Evolutionary conservation across 2,113 vertebrate genomes (phyloP), one percentile per base, ranked within the genome.

Genomic region (Aythya baeri): DNA sequence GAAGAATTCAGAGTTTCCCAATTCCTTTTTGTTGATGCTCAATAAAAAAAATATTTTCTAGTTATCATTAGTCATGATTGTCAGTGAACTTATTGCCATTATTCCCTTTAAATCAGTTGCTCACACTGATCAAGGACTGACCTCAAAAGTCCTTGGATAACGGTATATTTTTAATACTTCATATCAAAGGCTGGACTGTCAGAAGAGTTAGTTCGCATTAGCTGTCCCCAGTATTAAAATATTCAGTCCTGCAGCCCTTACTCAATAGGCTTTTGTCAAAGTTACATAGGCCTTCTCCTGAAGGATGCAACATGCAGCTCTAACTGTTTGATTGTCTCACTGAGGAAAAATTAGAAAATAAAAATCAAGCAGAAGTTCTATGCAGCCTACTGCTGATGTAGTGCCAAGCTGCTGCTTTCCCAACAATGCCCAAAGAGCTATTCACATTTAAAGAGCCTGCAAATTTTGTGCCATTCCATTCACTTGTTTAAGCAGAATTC

Each of bases 221-320:
- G 65, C 5, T 44, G 17, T 50, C 9, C 1, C 13, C 0, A 0
- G 18, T 52, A 81, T 9, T 52, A 49, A 68, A 36, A 31, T 31
- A 43, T 50, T 89, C 75, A 58, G 27, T 63, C 70, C 49, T 57
- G 6, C 9, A 27, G n/a, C 8, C 17, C 68, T 63, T 50, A 50
- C 36, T 50, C 67, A 68, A 11, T 9, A 68, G 32, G 11, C 23
- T 70, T 43, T 50, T 13, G 25, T 44, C 23, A 44, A n/a, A 85
- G 62, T 38, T 68, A 65, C 34, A 23, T 50, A 13, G 38, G 29
- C 52, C 58, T 76, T 59, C n/a, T 86, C 57, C 70, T 61, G 36
- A 66, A 72, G n/a, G 52, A 55, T 38, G 58, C 26, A 82, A 67
- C 23, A 61, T 15, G 26, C 44, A 86, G 52, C n/a, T 71, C n/a